Conservation (phyloP, 2,888 invertebrate genomes). For the Pseudococcus longispinus region DNA sequence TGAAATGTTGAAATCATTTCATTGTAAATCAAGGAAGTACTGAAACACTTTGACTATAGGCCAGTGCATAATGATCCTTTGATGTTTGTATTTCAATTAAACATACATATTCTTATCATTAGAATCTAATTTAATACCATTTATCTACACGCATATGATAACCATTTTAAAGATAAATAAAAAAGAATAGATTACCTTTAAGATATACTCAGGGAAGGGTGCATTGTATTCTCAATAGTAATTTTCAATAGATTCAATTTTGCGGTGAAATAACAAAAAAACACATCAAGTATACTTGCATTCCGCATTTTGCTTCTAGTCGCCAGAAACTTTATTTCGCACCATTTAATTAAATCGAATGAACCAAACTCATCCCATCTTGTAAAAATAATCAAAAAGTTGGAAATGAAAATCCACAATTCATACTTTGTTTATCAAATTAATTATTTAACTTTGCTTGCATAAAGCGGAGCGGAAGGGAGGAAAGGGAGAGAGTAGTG, state of each 20-base stretch:
- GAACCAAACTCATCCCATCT: neutral
- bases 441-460: neutral
- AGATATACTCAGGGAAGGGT: neutral
- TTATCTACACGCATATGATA: neutral
- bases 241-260: neutral
- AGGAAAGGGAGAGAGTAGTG: neutral
- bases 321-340: neutral
- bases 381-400: no score
- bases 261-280: neutral
- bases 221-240: neutral
- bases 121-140: neutral
- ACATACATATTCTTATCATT: no score
- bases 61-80: neutral
- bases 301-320: neutral
- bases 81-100: neutral
- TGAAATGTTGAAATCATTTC: neutral
- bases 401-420: neutral
- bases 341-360: neutral
- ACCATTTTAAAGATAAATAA: neutral
- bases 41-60: neutral
- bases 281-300: neutral
- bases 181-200: neutral
- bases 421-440: constrained; percentile 20
- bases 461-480: neutral
- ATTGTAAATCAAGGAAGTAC: neutral